phyloP scores from a whole-genome alignment of 2,113 vertebrate genomes.

The Oophaga pumilio region DNA sequence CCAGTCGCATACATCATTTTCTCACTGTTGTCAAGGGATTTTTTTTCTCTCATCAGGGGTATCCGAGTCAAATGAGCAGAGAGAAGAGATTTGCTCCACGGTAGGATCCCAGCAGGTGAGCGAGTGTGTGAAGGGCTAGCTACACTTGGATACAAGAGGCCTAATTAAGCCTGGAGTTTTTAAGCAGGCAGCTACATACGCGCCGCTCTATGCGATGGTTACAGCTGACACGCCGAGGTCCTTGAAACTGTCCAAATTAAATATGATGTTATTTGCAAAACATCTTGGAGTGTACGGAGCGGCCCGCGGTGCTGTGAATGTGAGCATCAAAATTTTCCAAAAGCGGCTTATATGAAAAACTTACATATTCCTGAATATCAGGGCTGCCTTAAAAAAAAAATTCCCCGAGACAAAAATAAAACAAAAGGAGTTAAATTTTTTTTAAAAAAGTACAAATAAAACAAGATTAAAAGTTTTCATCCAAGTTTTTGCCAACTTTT shows the following conservation, averaged over 20 bases:
- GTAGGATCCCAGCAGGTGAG: constrained; percentile 38
- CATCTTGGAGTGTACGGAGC: neutral
- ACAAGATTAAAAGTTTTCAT: too few species aligned
- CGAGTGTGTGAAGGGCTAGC: constrained; percentile 35
- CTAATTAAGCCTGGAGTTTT: constrained; percentile 45
- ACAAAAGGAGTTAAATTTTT: too few species aligned
- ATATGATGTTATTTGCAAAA: constrained; percentile 24
- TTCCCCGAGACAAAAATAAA: neutral
- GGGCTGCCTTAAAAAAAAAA: neutral
- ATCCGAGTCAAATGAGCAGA: constrained; percentile 39
- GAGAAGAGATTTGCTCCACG: constrained; percentile 34
- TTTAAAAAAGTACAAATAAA: neutral
- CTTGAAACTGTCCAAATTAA: constrained; percentile 38
- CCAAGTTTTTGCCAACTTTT: too few species aligned
- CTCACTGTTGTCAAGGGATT: constrained; percentile 24
- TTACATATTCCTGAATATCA: neutral
- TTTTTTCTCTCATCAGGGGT: constrained; percentile 23
- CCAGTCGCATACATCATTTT: constrained; percentile 37
- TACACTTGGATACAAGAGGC: constrained; percentile 41
- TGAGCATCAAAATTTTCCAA: neutral
- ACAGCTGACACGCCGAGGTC: neutral
- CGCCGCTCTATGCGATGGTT: neutral
- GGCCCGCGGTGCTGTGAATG: neutral
- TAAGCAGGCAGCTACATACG: neutral
- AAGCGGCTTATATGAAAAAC: neutral